Base-by-base conservation (phyloP, 1,140 invertebrate species). In the Hypothenemus hampei region DNA sequence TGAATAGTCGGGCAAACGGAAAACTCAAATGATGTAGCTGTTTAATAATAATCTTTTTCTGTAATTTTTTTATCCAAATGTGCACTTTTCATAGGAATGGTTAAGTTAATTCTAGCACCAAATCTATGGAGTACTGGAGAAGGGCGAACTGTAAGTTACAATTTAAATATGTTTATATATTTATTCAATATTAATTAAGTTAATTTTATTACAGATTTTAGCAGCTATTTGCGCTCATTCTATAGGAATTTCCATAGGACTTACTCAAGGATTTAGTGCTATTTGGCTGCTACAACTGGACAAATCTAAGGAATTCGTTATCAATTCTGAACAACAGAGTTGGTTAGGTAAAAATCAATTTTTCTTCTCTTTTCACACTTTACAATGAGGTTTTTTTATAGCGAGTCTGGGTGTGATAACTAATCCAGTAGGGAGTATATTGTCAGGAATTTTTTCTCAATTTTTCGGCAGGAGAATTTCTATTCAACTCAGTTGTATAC, bases 181-280 rank as follows among this genome's bases (percentile, higher is more conserved):
- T n/a, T n/a, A n/a, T n/a, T n/a, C n/a, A n/a, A n/a, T n/a, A n/a
- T n/a, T n/a, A n/a, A n/a, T n/a, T n/a, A n/a, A n/a, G n/a, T n/a
- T n/a, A n/a, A n/a, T n/a, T 16, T 16, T 37, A 3, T 74, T 73
- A 0, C 73, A 86, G 85, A 77, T 84, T 46, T 58, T 83, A 44
- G 83, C 83, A 18, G 82, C 83, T 15, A 64, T 86, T 31, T 83
- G 81, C 13, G 82, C 82, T 2, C 84, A 87, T 64, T 82, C 80
- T 0, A 83, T 84, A 52, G 84, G 84, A 60, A 83, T 87, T 62
- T 85, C 83, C 16, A 82, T 86, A 18, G 85, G 85, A 1, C 78
- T 87, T 57, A 82, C 81, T 20, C 85, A 87, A 66, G 84, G 84
- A 24, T 87, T 84, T 74, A 86, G 83, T 41, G 84, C 85, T 0